These are phyloP conservation scores for Chiloscyllium plagiosum DNA, from an alignment of 2,113 vertebrate species.

Conservation along the genomic window DNA sequence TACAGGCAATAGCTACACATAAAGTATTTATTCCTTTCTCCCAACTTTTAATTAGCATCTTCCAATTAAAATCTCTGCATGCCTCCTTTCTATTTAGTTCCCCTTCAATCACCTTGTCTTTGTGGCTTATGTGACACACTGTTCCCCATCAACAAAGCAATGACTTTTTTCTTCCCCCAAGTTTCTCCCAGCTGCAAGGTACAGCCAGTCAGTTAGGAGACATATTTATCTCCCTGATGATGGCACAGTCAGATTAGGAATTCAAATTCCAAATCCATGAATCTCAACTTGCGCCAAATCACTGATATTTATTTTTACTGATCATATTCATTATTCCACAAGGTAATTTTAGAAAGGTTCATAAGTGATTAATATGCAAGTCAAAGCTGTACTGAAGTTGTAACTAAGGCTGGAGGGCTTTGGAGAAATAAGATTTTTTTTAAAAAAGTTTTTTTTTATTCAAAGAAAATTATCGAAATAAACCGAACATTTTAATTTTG, in stretches of 20 bases:
- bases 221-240: background rate
- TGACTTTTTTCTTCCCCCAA: background rate
- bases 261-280: background rate
- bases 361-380: background rate
- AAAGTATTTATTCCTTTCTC: background rate
- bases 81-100: background rate
- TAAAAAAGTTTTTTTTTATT: too few relatives aligned
- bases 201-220: background rate
- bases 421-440: background rate
- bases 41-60: background rate
- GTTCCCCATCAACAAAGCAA: background rate
- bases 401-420: too few relatives aligned
- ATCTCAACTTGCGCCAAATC: background rate
- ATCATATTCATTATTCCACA: background rate
- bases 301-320: background rate
- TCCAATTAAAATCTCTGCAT: background rate
- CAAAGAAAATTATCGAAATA: background rate
- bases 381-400: background rate
- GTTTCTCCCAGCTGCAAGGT: background rate
- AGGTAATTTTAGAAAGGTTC: background rate
- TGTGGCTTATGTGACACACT: background rate
- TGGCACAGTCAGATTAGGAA: background rate
- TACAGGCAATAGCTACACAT: background rate
- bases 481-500: background rate
- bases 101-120: background rate